Base-by-base conservation (phyloP, 1,140 invertebrate genomes). In the Stegodyphus dumicola region DNA sequence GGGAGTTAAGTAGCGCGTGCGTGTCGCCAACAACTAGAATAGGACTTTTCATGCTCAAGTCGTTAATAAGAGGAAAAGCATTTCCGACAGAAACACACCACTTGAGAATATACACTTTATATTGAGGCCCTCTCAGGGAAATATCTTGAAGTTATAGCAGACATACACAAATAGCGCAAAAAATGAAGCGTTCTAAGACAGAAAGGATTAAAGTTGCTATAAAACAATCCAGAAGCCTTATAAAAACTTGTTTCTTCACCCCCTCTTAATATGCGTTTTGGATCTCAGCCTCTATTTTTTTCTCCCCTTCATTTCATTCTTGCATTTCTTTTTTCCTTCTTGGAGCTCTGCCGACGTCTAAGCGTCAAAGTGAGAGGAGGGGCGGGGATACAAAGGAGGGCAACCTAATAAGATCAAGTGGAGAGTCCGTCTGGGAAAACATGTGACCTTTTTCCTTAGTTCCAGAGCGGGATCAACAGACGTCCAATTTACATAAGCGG, bases 371-470 rank as follows among this genome's bases (percentile, higher is more conserved):
- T 56, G 11, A 48, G 66, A 49, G 66, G 65, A n/a, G n/a, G 54
- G 56, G 52, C 56, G 9, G 56, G 15, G 9, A 60, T 10, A 60
- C 9, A 67, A 80, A 71, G 53, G 66, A 67, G 77, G 66, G 18
- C 17, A 51, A 73, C 54, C 17, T 80, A 80, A 80, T 80, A 69
- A 64, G 78, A 80, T 80, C 77, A 80, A 71, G 17, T 65, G 49
- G 11, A 33, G 15, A 54, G 49, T 67, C 52, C 77, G 77, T 79
- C 65, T 79, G 65, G n/a, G 67, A 15, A 15, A 9, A 18, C 33
- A 17, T 18, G 64, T 67, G 76, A 78, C 76, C 76, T 48, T 18
- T 67, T 15, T 67, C 7, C 65, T 67, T 17, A 15, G 65, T 15
- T 15, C n/a, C 15, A 7, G 9, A n/a, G 17, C 17, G n/a, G 9